A percentile compares a stretch with the other conserved stretches of the same genome.
These are phyloP conservation scores for Yponomeuta malinellus DNA, from an alignment of 2,888 invertebrate genomes.

Conservation along the genomic window DNA sequence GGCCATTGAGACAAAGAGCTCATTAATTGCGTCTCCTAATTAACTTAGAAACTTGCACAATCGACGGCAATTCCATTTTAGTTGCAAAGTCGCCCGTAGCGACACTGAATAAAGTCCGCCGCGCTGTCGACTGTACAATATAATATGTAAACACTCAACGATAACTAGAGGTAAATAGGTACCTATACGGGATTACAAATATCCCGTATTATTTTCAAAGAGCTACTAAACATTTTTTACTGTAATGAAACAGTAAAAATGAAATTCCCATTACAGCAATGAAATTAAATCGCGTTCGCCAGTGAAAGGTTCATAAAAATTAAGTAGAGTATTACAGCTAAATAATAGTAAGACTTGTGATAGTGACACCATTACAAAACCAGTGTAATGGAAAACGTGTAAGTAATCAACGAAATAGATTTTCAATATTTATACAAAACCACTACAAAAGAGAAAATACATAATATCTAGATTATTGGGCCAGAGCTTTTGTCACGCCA, in stretches of 20 bases:
- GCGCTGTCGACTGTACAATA: too few species aligned
- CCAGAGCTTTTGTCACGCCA: conserved; percentile 42
- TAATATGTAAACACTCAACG: too few species aligned
- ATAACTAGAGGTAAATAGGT: too few species aligned
- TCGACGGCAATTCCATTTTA: too few species aligned
- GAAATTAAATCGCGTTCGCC: too few species aligned
- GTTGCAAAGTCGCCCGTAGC: too few species aligned
- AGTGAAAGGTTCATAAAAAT: too few species aligned
- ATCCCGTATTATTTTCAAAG: too few species aligned
- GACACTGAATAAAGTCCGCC: too few species aligned
- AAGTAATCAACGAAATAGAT: conserved; percentile 22
- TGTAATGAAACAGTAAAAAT: not conserved
- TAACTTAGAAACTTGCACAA: not conserved
- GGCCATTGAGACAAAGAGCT: conserved; percentile 7
- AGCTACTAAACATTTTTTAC: too few species aligned
- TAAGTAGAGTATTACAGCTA: too few species aligned
- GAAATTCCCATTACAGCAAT: not conserved
- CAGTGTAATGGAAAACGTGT: conserved; percentile 18
- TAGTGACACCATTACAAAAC: conserved; percentile 18
- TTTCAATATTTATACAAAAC: conserved; percentile 35
- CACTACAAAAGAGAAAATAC: conserved; percentile 25
- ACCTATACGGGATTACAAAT: too few species aligned
- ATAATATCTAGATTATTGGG: conserved; percentile 27
- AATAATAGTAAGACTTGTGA: not conserved
- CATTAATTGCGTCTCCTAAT: conserved; percentile 2